Conservation (phyloP, 2,113 vertebrate genomes). For the Nesoenas mayeri region DNA sequence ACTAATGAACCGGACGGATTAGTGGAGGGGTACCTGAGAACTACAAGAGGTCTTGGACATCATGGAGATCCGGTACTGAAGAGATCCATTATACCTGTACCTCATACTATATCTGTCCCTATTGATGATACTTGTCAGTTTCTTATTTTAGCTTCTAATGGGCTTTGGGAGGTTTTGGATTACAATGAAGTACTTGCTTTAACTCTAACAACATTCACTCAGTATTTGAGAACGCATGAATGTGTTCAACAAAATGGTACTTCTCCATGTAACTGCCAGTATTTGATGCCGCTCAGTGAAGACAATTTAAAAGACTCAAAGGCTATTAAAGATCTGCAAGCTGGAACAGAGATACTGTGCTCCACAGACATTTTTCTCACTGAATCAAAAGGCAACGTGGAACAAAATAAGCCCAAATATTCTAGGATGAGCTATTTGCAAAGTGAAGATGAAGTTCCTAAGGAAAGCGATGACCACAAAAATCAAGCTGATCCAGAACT, state of each 20-base stretch:
- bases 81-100: conserved; percentile 63
- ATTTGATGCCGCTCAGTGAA: not conserved
- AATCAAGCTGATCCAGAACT: not conserved
- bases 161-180: conserved; percentile 74
- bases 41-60: conserved; percentile 66
- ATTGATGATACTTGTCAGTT: conserved; percentile 64
- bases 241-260: not conserved
- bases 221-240: not conserved
- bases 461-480: not conserved
- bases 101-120: conserved; percentile 57
- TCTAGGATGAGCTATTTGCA: not conserved
- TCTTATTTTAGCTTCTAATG: conserved; percentile 71
- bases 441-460: not conserved
- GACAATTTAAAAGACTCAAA: not conserved
- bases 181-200: conserved; percentile 60
- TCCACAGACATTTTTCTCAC: not conserved
- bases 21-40: conserved; percentile 56
- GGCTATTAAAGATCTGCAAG: not conserved
- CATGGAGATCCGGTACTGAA: conserved; percentile 65
- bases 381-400: not conserved
- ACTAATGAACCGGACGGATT: conserved; percentile 35
- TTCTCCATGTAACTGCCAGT: accelerated
- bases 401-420: not conserved
- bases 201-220: conserved; percentile 36
- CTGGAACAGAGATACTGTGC: not conserved